These are phyloP conservation scores for Hippopotamus amphibius DNA, from an alignment of 2,113 vertebrate species.

Conservation along the genomic window DNA sequence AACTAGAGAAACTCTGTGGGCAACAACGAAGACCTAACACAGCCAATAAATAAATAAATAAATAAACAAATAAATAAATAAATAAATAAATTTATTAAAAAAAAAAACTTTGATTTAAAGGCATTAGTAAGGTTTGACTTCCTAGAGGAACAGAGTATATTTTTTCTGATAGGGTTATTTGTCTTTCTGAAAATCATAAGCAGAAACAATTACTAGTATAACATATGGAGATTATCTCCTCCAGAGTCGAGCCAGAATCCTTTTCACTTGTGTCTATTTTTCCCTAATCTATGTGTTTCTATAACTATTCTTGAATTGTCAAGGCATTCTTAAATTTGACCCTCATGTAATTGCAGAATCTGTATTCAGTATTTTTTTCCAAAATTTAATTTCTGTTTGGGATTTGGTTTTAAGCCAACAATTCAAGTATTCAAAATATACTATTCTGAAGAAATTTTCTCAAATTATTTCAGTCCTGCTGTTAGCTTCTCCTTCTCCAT, in stretches of 20 bases:
- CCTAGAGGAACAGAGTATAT: not conserved
- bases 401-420: not conserved
- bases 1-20: too few relatives aligned
- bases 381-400: not conserved
- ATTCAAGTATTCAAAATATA: constrained; percentile 21
- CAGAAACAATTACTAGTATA: not conserved
- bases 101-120: not conserved
- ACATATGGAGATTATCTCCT: not conserved
- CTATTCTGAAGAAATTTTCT: not conserved
- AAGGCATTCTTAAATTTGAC: not conserved
- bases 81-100: too few relatives aligned
- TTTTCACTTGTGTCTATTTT: not conserved
- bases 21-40: too few relatives aligned
- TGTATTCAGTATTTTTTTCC: not conserved
- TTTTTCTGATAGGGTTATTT: not conserved
- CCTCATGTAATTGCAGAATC: not conserved
- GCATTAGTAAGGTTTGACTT: not conserved
- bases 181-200: not conserved
- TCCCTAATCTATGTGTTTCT: not conserved
- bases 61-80: too few relatives aligned
- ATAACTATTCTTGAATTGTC: not conserved
- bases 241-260: not conserved
- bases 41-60: too few relatives aligned
- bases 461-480: not conserved
- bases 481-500: not conserved